Percentiles rank a stretch among this genome's conserved stretches.
phyloP scores from a whole-genome alignment of 2,888 invertebrate genomes.

The Dione juno region DNA sequence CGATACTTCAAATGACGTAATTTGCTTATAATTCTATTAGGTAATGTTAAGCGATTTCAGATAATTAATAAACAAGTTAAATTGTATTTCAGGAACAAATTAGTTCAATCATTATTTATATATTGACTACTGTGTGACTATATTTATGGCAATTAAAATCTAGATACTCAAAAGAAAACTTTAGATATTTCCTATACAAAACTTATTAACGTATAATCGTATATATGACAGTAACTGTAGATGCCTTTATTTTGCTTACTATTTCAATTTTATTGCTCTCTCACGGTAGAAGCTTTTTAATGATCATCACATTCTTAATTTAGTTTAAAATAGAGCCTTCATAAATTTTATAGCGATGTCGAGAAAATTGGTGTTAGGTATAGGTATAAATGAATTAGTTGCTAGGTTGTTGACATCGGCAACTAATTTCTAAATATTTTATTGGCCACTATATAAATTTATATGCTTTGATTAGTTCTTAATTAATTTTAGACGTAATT shows the following conservation, averaged over 20 bases:
- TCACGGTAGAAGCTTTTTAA: constrained; percentile 74
- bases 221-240: constrained; percentile 11
- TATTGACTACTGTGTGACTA: not conserved
- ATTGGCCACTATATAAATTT: constrained; percentile 33
- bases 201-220: not conserved
- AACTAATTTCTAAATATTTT: constrained; percentile 34
- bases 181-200: not conserved
- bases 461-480: constrained; percentile 28
- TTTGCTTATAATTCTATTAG: not conserved
- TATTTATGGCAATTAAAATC: not conserved
- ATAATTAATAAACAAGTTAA: not conserved
- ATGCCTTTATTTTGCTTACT: constrained; percentile 18
- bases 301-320: constrained; percentile 76
- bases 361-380: constrained; percentile 36
- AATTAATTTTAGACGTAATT: constrained; percentile 20
- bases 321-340: constrained; percentile 76
- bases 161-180: not conserved
- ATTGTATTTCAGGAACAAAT: too few relatives aligned
- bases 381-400: constrained; percentile 33
- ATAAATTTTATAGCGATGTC: constrained; percentile 77
- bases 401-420: constrained; percentile 43
- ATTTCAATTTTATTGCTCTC: constrained; percentile 70
- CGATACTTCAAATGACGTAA: not conserved
- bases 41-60: not conserved
- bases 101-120: too few relatives aligned